Evolutionary conservation across 2,797 vertebrate genomes (phyloP), one percentile per base, ranked within the genome.

Genomic region (Lophura swinhoii): DNA sequence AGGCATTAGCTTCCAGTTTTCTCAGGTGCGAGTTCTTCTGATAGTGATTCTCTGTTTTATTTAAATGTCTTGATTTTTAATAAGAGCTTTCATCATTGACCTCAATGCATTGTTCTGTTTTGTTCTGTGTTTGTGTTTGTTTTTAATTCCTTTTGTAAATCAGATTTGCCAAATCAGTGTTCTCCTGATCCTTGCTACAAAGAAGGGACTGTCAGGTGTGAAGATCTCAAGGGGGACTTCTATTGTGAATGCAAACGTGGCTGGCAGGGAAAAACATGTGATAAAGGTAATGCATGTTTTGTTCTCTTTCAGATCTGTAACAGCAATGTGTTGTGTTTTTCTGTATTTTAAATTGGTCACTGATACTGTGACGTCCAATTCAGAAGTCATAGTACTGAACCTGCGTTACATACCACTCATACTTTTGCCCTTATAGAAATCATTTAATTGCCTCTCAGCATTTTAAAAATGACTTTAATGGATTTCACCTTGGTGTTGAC

Each of bases 91-190:
- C 90, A 21, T 70, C 37, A 51, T 12, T 88, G 24, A 68, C 21
- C 82, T 90, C 49, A 88, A 3, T 74, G 35, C 78, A n/a, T 58
- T 79, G 26, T 75, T 90, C 29, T 90, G 28, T 43, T 85, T 64
- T 91, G 29, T 26, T 89, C 72, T 86, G 8, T 1, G 49, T 43
- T 16, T 55, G 26, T 91, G 87, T 94, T 81, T 60, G 39, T 64
- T 21, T 43, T 58, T 58, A 58, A 68, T 93, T 93, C 48, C 41
- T 88, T 39, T 26, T n/a, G 16, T 72, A 55, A 72, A 82, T 41
- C 96, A 99, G 99, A 99, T 96, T 98, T 99, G 95, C 99, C 99
- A 81, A 98, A 99, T 97, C 99, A 99, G 95, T 99, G 99, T 95
- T 99, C 98, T 58, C 98, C 99, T 0, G 97, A 98, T 67, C 99